Conservation (phyloP, 2,113 vertebrate species). For the Apus apus region DNA sequence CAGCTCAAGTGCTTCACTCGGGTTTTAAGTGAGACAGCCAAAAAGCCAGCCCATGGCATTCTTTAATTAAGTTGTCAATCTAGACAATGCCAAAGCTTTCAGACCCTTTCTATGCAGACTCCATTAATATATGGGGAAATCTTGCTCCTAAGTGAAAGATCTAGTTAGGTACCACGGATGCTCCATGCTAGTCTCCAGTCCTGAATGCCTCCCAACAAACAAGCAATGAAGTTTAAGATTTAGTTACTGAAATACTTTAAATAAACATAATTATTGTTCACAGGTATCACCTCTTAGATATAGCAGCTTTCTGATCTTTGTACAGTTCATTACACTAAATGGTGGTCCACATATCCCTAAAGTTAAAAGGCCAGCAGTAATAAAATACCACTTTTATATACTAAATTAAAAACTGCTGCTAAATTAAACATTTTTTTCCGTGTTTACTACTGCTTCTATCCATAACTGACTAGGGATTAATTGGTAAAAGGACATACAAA, state of each 20-base stretch:
- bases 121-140: neutral
- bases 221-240: neutral
- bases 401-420: neutral
- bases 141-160: neutral
- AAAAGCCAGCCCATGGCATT: neutral
- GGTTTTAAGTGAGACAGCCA: neutral
- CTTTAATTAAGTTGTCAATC: neutral
- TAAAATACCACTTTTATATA: neutral
- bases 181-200: neutral
- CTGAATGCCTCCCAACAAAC: neutral
- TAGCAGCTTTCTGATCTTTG: neutral
- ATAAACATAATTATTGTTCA: neutral
- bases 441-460: neutral
- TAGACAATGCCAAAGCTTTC: neutral
- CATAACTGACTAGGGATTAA: neutral
- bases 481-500: neutral
- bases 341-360: no score
- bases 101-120: neutral
- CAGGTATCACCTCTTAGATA: neutral
- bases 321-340: neutral
- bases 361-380: neutral
- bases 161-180: neutral
- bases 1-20: neutral
- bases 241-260: neutral
- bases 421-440: neutral